Evolutionary conservation across 2,797 vertebrate genomes (phyloP).

Genomic region (Serranus cabrilla): DNA sequence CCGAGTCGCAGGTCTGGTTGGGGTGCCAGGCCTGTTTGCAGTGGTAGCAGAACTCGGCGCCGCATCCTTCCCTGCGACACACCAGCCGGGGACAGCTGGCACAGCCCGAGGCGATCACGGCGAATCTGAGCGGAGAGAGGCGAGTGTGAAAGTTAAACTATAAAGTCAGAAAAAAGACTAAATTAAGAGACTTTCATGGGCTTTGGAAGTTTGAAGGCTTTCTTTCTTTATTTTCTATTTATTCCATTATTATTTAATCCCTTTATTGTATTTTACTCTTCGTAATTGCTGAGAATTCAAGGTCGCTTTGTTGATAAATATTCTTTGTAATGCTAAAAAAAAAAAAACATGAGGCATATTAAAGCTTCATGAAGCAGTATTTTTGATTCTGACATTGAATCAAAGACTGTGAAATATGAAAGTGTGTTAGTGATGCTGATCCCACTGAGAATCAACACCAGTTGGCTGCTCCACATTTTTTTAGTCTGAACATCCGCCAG

Average conservation of each 20-base stretch:
- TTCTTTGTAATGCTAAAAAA: too few relatives aligned
- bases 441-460: slow-evolving; percentile 1
- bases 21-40: slow-evolving; percentile 99
- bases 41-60: slow-evolving; percentile 99
- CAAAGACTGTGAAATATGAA: background rate
- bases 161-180: background rate
- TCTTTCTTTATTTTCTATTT: too few relatives aligned
- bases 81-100: slow-evolving; percentile 98
- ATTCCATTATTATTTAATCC: too few relatives aligned
- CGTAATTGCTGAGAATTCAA: too few relatives aligned
- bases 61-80: slow-evolving; percentile 96
- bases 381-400: background rate
- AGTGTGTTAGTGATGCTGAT: background rate
- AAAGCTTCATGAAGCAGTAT: background rate
- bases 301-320: too few relatives aligned
- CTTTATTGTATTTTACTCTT: too few relatives aligned
- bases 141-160: background rate
- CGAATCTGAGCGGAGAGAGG: slow-evolving; percentile 86
- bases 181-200: too few relatives aligned
- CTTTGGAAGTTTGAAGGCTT: too few relatives aligned
- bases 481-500: too few relatives aligned
- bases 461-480: too few relatives aligned
- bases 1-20: slow-evolving; percentile 98
- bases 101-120: slow-evolving; percentile 97
- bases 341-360: too few relatives aligned